Evolutionary conservation across 2,113 vertebrate species (phyloP).

Genomic region (Furnarius figulus): DNA sequence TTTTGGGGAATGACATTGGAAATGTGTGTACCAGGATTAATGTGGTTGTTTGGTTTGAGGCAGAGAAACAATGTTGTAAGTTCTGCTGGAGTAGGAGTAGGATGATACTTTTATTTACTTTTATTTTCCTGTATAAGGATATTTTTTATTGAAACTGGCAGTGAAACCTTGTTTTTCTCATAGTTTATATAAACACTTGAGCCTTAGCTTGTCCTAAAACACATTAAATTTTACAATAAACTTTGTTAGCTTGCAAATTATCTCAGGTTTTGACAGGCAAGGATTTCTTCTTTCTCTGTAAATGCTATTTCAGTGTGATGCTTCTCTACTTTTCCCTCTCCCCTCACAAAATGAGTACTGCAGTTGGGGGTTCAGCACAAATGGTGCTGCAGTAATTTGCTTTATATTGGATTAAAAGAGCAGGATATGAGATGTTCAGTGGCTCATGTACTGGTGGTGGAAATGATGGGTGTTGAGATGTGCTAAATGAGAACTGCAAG

Average conservation of each 20-base stretch:
- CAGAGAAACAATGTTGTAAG: neutral
- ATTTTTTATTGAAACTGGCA: neutral
- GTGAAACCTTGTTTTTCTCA: neutral
- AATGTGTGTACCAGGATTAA: neutral
- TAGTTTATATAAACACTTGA: neutral
- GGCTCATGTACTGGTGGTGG: neutral
- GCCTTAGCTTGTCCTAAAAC: neutral
- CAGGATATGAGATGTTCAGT: neutral
- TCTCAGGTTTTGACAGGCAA: neutral
- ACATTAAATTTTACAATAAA: neutral
- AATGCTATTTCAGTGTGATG: neutral
- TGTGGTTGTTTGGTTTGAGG: neutral
- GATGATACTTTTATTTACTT: neutral
- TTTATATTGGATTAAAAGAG: neutral
- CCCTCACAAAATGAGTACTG: neutral
- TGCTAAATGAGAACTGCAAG: neutral
- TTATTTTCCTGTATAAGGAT: neutral
- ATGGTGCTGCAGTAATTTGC: neutral
- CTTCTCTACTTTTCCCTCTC: neutral
- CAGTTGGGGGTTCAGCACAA: neutral
- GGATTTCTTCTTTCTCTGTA: neutral
- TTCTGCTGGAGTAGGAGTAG: neutral
- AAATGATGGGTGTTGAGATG: neutral
- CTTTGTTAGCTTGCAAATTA: neutral
- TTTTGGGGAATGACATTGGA: neutral